Conservation (phyloP, 2,797 vertebrate species). For the Falco columbarius region DNA sequence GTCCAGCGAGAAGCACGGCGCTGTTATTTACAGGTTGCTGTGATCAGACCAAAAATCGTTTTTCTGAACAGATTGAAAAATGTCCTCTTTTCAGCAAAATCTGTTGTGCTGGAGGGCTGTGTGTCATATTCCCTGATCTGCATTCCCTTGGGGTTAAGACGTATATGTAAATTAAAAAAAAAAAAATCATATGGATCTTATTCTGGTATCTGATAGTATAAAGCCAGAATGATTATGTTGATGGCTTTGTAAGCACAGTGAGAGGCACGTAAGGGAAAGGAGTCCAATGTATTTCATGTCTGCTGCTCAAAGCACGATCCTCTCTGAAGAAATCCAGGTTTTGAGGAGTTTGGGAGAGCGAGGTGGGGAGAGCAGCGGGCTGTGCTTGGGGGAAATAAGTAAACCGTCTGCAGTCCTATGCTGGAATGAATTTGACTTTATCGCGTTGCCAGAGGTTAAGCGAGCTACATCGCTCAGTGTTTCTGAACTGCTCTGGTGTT, state of each 20-base stretch:
- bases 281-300: not conserved
- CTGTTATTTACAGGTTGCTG: not conserved
- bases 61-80: slow-evolving; percentile 9
- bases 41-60: not conserved
- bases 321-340: slow-evolving; percentile 40
- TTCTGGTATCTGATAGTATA: not conserved
- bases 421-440: slow-evolving; percentile 24
- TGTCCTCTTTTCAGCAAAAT: slow-evolving; percentile 35
- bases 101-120: not conserved
- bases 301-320: not conserved
- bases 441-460: slow-evolving; percentile 51
- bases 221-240: not conserved
- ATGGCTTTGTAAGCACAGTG: not conserved
- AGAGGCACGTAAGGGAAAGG: not conserved
- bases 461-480: slow-evolving; percentile 57
- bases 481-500: slow-evolving; percentile 73
- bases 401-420: not conserved
- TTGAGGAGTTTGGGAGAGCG: not conserved
- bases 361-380: not conserved
- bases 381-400: slow-evolving; percentile 10
- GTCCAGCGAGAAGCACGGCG: not conserved
- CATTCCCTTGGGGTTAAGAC: slow-evolving; percentile 3
- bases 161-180: not conserved
- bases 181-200: not conserved
- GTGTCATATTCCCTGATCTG: not conserved